These are phyloP conservation scores for Hystrix cristata DNA, from an alignment of 2,113 vertebrate genomes.

Conservation along the genomic window DNA sequence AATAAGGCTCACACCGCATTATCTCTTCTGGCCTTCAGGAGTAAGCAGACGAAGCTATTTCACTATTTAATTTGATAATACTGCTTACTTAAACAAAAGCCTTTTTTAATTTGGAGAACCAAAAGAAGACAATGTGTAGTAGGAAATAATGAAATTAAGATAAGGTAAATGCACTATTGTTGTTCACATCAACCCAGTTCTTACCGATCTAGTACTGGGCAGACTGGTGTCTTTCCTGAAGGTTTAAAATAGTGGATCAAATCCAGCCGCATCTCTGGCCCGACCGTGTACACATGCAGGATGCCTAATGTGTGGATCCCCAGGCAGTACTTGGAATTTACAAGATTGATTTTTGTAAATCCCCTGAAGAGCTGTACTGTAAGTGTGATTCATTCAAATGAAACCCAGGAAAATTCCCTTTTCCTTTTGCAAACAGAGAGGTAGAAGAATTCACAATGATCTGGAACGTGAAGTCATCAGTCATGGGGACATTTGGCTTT, in stretches of 20 bases:
- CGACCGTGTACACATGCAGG: neutral
- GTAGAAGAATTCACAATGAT: slow-evolving; percentile 49
- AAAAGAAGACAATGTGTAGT: neutral
- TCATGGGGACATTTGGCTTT: slow-evolving; percentile 60
- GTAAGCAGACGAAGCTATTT: slow-evolving; percentile 3
- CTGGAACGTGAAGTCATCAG: slow-evolving; percentile 21
- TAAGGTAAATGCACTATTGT: neutral
- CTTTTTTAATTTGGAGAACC: slow-evolving; percentile 10
- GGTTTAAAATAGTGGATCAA: neutral
- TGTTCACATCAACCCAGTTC: neutral
- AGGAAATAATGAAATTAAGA: slow-evolving; percentile 14
- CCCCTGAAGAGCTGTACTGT: slow-evolving; percentile 8
- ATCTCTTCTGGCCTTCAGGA: neutral
- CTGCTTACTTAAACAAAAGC: neutral
- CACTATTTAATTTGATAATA: slow-evolving; percentile 4
- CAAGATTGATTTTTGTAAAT: slow-evolving; percentile 10
- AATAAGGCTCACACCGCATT: neutral
- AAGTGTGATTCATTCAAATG: slow-evolving; percentile 64
- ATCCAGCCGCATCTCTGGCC: neutral
- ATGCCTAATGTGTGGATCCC: neutral
- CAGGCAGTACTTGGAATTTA: neutral
- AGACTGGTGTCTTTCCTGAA: neutral
- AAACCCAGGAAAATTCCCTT: slow-evolving; percentile 64
- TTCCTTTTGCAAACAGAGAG: slow-evolving; percentile 70
- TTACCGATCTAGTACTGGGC: neutral